These are phyloP conservation scores for Blomia tropicalis DNA, from an alignment of 2,888 invertebrate species.

Conservation along the genomic window DNA sequence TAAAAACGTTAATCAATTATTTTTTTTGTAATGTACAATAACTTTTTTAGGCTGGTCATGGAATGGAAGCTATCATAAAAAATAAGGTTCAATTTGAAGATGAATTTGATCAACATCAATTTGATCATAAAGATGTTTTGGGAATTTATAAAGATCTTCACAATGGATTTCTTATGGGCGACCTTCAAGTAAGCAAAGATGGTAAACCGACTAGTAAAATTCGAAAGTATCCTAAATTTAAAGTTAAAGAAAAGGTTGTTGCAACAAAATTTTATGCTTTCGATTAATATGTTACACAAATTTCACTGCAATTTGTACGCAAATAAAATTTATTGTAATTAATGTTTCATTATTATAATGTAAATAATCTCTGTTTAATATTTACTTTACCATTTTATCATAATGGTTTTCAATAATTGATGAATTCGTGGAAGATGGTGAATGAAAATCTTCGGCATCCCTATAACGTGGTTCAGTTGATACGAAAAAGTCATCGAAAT, in stretches of 20 bases:
- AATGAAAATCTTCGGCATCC: slow-evolving; percentile 14
- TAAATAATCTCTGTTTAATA: no score
- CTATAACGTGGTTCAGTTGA: slow-evolving; percentile 32
- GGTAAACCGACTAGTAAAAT: background rate
- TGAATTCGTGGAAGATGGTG: background rate
- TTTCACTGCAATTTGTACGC: no score
- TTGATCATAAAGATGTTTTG: slow-evolving; percentile 58
- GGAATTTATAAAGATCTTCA: slow-evolving; percentile 92
- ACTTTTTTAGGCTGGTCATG: slow-evolving; percentile 12
- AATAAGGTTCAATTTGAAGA: slow-evolving; percentile 47
- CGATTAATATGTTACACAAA: slow-evolving; percentile 5
- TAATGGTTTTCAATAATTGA: background rate
- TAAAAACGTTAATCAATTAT: background rate
- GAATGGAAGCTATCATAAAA: slow-evolving; percentile 47
- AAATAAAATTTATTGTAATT: no score
- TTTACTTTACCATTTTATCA: slow-evolving; percentile 6
- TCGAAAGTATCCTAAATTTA: slow-evolving; percentile 8
- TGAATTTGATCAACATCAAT: slow-evolving; percentile 44
- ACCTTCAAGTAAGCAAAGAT: background rate
- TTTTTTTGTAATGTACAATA: background rate
- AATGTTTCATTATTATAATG: no score
- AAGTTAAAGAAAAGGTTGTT: slow-evolving; percentile 16
- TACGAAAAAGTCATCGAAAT: slow-evolving; percentile 36
- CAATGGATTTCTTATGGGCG: slow-evolving; percentile 53
- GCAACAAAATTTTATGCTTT: slow-evolving; percentile 11